Evolutionary conservation across 2,113 vertebrate species (phyloP), one percentile per base, ranked within the genome.

Genomic region (Gambusia holbrooki): DNA sequence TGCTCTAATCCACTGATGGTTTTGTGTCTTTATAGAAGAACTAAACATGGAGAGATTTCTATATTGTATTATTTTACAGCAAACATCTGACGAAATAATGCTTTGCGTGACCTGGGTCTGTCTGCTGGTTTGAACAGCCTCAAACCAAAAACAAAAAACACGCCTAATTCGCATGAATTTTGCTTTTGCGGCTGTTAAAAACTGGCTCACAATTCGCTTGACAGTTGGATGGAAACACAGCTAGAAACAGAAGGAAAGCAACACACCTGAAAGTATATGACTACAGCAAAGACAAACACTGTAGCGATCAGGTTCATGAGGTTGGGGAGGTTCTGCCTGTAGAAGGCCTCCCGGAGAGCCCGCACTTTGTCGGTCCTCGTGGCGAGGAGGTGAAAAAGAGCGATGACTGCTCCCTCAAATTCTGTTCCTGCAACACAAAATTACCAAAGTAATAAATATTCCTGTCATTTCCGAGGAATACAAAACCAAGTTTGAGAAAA

Each of bases 221-320:
- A 42, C 14, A 42, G 14, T 42, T 42, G 1, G 3, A 42, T 15
- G 40, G 40, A 42, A 42, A 42, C 12, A 42, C 14, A 15, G 40
- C 40, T 14, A 42, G 40, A 42, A 42, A 48, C 45, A 69, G 60
- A 37, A 64, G 14, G 0, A 30, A n/a, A 42, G 6, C 0, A n/a
- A 89, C 96, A 70, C 9, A 98, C 98, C 96, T 99, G 98, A 90
- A 99, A 99, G 85, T 99, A 99, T 94, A 99, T 99, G 37, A 99
- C 98, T 67, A 99, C 97, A 0, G 96, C 97, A 76, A 99, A 99
- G 77, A 99, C 98, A 7, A 99, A 99, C 63, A 99, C 96, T 62
- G 98, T 99, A 71, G 98, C 96, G 0, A 99, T 98, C 79, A 99
- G 96, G 74, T 99, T 99, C 97, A 99, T 96, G 83, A 99, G 98